phyloP scores from a whole-genome alignment of 2,888 invertebrate genomes.

The Cynaeus angustus region DNA sequence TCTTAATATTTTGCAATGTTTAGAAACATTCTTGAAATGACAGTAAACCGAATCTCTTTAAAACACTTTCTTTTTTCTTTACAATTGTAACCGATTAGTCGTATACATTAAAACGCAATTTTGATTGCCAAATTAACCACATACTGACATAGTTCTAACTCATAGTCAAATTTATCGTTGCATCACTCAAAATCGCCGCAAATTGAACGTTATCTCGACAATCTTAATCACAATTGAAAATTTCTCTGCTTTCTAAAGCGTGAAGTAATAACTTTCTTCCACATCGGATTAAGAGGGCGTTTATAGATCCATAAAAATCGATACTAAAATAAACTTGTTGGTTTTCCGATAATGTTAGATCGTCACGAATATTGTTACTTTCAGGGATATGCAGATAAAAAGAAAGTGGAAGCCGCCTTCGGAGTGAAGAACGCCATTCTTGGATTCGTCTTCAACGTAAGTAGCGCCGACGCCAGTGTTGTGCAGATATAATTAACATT shows the following conservation, averaged over 20 bases:
- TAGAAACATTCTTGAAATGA: slow-evolving; percentile 5
- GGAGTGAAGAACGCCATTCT: slow-evolving; percentile 87
- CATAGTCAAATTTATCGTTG: not conserved
- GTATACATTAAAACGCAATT: slow-evolving; percentile 27
- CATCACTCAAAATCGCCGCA: not conserved
- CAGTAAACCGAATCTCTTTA: not conserved
- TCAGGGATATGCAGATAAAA: slow-evolving; percentile 74
- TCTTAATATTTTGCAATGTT: slow-evolving; percentile 25
- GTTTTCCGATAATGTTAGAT: not conserved
- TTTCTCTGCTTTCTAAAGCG: slow-evolving; percentile 41
- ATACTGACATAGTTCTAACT: slow-evolving; percentile 14
- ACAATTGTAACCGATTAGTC: slow-evolving; percentile 20
- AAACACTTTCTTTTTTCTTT: slow-evolving; percentile 22
- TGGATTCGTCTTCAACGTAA: slow-evolving; percentile 90
- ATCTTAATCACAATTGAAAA: slow-evolving; percentile 29
- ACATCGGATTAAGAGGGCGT: slow-evolving; percentile 1
- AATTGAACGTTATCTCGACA: not conserved
- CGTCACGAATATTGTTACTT: slow-evolving; percentile 17
- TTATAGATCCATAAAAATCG: slow-evolving; percentile 8
- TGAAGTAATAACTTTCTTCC: slow-evolving; percentile 34
- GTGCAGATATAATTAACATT: not conserved
- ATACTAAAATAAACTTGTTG: slow-evolving; percentile 7
- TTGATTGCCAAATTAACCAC: slow-evolving; percentile 30
- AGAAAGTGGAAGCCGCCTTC: slow-evolving; percentile 82
- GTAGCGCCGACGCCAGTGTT: slow-evolving; percentile 61